Base-by-base conservation (phyloP, 2,113 vertebrate genomes). In the Bubo bubo region DNA sequence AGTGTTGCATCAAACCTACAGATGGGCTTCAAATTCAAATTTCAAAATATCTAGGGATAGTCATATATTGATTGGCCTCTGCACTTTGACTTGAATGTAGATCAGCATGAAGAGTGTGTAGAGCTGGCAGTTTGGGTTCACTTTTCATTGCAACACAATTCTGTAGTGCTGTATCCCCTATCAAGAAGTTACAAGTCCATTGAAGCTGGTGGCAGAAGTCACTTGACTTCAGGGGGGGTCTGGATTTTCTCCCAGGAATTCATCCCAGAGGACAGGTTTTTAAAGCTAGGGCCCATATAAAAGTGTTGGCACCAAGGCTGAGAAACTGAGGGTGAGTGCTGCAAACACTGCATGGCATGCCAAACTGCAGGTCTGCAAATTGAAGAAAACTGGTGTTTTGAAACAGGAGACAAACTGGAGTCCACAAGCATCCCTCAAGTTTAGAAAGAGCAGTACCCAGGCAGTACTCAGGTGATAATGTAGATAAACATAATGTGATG, bases 201-300 rank as follows among this genome's bases (percentile, higher is more conserved):
- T 47, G 64, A 84, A 85, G 43, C 41, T 75, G 71, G 74, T 89
- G 73, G 56, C 83, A 79, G 39, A 67, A 62, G 14, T 86, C 28
- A 73, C 28, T 5, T 91, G 77, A 41, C 60, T 70, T 60, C 43
- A 39, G 30, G 26, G 30, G 28, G 20, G 16, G 5, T 15, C 58
- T 94, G 87, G 66, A 37, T 82, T 76, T 87, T 93, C 62, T 72
- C 49, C 43, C 32, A 28, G 66, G 35, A 88, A 30, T 82, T 81
- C 16, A 26, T 70, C 68, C 18, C 32, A 52, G 68, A 63, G 47
- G 60, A 56, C 19, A 79, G 0, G 37, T 79, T 55, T 92, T 52
- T 52, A 47, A 79, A 80, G 32, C 67, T 28, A 30, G 23, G 22
- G 24, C 24, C 50, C 23, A 10, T 22, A 6, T 70, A 18, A 67